Conservation (phyloP, 2,888 invertebrate species). For the Aelia acuminata region DNA sequence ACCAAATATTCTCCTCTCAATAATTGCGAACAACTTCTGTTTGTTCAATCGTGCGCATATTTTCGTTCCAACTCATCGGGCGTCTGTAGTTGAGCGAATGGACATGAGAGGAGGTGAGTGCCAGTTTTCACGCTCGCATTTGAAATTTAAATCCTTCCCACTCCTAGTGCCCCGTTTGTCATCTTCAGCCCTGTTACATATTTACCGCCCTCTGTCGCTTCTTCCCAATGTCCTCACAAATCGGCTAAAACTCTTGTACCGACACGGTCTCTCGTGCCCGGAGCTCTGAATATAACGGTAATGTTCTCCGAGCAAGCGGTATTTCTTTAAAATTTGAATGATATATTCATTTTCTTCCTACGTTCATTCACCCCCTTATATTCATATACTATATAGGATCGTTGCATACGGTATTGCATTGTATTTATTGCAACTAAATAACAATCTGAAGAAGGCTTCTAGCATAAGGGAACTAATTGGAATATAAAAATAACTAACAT, state of each 20-base stretch:
- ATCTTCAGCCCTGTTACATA: constrained; percentile 44
- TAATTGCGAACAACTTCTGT: not conserved
- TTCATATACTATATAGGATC: too few relatives aligned
- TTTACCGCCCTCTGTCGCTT: not conserved
- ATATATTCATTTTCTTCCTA: not conserved
- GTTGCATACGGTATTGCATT: not conserved
- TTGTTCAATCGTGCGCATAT: not conserved
- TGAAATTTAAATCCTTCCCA: constrained; percentile 52
- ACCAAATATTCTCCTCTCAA: not conserved
- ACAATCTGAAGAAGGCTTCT: too few relatives aligned
- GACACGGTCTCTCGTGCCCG: not conserved
- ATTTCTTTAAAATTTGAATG: not conserved
- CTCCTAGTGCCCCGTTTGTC: constrained; percentile 21
- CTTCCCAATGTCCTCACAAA: not conserved
- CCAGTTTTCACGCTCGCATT: not conserved
- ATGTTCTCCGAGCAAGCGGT: not conserved
- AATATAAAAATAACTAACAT: too few relatives aligned
- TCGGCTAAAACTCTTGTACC: not conserved
- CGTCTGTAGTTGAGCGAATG: not conserved
- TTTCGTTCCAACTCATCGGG: not conserved
- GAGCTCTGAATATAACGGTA: not conserved
- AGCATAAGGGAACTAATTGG: too few relatives aligned
- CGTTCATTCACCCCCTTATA: not conserved
- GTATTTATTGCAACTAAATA: too few relatives aligned
- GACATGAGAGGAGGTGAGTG: not conserved